A percentile compares a stretch with the other conserved stretches of the same genome.
phyloP scores from a whole-genome alignment of 2,888 invertebrate species.

The Bembecia ichneumoniformis region DNA sequence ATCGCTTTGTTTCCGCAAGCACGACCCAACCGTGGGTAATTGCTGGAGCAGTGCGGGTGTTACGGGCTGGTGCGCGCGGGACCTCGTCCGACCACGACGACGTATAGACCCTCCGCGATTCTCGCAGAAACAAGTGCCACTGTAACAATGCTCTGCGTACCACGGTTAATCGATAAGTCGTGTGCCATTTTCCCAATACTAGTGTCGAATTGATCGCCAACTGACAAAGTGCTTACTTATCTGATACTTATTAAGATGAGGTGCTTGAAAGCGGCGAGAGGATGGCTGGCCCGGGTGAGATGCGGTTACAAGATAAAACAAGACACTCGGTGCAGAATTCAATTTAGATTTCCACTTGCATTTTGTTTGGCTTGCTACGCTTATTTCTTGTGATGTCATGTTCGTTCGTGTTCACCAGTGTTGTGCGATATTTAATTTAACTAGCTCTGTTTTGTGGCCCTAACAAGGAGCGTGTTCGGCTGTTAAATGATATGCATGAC shows the following conservation, averaged over 20 bases:
- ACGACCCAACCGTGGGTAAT: slow-evolving; percentile 61
- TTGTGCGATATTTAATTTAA: slow-evolving; percentile 24
- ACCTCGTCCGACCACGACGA: slow-evolving; percentile 50
- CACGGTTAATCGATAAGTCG: slow-evolving; percentile 60
- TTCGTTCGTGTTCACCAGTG: slow-evolving; percentile 30
- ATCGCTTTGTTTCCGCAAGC: slow-evolving; percentile 46
- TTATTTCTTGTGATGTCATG: slow-evolving; percentile 42
- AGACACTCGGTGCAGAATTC: slow-evolving; percentile 54
- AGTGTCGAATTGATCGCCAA: slow-evolving; percentile 42
- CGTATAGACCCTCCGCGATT: slow-evolving; percentile 45
- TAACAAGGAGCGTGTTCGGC: slow-evolving; percentile 20
- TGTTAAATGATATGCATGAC: slow-evolving; percentile 6
- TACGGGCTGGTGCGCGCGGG: slow-evolving; percentile 63
- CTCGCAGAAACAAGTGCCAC: slow-evolving; percentile 59
- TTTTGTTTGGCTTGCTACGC: slow-evolving; percentile 52
- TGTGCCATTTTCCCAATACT: slow-evolving; percentile 52
- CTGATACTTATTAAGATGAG: slow-evolving; percentile 56
- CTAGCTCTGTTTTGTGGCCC: slow-evolving; percentile 29
- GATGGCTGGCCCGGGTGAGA: slow-evolving; percentile 70
- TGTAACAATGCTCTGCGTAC: slow-evolving; percentile 52
- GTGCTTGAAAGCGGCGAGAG: slow-evolving; percentile 66
- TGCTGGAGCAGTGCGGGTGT: slow-evolving; percentile 61
- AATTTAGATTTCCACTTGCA: slow-evolving; percentile 53
- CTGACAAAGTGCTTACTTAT: slow-evolving; percentile 38
- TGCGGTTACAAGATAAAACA: slow-evolving; percentile 43